A percentile compares a stretch with the other conserved stretches of the same genome.
Evolutionary conservation across 2,888 invertebrate genomes (phyloP).

Genomic region (Eretmocerus hayati): DNA sequence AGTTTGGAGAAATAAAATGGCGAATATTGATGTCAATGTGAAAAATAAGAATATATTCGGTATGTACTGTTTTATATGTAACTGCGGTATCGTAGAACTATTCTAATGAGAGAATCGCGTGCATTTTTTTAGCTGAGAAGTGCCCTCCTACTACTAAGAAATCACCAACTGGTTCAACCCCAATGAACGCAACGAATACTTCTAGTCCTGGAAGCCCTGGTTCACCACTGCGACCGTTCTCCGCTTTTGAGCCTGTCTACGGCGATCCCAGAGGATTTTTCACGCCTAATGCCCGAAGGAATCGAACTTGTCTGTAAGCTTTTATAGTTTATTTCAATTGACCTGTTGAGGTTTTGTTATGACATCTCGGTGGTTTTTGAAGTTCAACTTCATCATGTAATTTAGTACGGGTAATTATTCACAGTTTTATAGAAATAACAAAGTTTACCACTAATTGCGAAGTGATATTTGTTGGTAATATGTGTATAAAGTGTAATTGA

Average conservation of each 20-base stretch:
- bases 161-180: conserved; percentile 28
- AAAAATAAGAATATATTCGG: conserved; percentile 40
- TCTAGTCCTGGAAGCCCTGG: conserved; percentile 33
- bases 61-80: too few species aligned
- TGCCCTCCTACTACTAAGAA: conserved; percentile 40
- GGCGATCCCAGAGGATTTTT: conserved; percentile 35
- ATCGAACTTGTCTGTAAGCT: conserved; percentile 20
- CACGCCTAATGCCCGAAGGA: conserved; percentile 34
- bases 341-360: conserved; percentile 4
- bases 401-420: conserved; percentile 9
- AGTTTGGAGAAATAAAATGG: conserved; percentile 42
- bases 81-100: neutral
- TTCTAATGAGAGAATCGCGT: neutral
- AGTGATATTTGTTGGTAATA: conserved; percentile 14
- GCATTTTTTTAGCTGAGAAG: conserved; percentile 32
- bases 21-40: conserved; percentile 36
- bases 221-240: conserved; percentile 36
- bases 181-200: conserved; percentile 28
- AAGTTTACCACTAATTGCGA: conserved; percentile 11
- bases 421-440: conserved; percentile 6
- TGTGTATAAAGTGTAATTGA: conserved; percentile 23
- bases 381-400: conserved; percentile 10
- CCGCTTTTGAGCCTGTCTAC: conserved; percentile 41
- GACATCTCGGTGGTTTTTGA: conserved; percentile 8
- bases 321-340: neutral